These are phyloP conservation scores for Mizuhopecten yessoensis DNA, from an alignment of 1,140 invertebrate species.

Conservation along the genomic window DNA sequence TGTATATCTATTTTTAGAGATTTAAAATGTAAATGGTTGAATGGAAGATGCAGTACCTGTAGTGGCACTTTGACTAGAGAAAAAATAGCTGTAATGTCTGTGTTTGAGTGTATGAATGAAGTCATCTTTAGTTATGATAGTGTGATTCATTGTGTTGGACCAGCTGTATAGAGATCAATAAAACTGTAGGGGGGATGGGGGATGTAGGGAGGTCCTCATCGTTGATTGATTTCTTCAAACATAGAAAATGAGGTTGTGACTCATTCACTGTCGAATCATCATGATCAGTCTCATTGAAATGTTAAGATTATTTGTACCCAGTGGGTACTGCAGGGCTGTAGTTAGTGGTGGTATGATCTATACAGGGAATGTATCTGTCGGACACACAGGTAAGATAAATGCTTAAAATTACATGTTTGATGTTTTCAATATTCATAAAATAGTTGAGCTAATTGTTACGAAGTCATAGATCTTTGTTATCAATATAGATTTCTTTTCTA, in stretches of 20 bases:
- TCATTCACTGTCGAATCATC: constrained; percentile 4
- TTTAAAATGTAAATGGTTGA: too few species aligned
- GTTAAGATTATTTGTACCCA: background rate
- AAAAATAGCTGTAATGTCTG: background rate
- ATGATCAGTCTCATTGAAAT: background rate
- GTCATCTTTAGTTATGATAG: background rate
- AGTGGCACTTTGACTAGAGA: background rate
- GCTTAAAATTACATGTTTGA: too few species aligned
- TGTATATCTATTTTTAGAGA: too few species aligned
- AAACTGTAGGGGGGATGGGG: background rate
- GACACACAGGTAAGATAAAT: too few species aligned
- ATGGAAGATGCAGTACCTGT: background rate
- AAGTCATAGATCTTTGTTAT: too few species aligned
- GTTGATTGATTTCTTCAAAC: background rate
- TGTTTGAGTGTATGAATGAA: constrained; percentile 24
- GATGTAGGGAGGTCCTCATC: background rate
- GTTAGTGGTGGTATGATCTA: too few species aligned
- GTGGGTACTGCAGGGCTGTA: too few species aligned
- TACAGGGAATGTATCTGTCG: too few species aligned
- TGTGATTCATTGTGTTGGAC: background rate
- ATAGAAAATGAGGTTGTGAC: background rate
- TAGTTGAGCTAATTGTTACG: too few species aligned
- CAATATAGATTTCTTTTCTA: too few species aligned
- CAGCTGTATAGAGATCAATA: background rate
- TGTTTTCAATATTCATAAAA: too few species aligned